Percentiles rank a stretch among this genome's conserved stretches.
Evolutionary conservation across 2,113 vertebrate species (phyloP).

Genomic region (Chaetops frenatus): DNA sequence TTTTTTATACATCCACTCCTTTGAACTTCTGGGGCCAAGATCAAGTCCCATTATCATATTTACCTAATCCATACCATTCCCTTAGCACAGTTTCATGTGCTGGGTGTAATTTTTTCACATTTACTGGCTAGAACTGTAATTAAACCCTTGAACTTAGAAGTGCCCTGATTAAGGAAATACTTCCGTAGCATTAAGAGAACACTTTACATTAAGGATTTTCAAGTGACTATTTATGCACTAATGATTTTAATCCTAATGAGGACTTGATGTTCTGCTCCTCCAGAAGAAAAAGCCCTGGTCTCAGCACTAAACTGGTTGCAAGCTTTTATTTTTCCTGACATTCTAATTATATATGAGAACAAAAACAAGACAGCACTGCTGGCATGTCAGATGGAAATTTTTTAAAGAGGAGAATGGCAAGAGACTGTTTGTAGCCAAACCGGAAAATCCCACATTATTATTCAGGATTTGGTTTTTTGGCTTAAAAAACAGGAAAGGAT

Average conservation of each 20-base stretch:
- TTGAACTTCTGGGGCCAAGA: background rate
- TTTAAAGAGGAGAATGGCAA: background rate
- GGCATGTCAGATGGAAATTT: slow-evolving; percentile 23
- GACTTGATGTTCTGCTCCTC: background rate
- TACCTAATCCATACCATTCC: background rate
- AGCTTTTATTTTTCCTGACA: background rate
- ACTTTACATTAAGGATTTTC: background rate
- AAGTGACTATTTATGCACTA: background rate
- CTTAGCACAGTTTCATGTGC: background rate
- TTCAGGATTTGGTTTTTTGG: background rate
- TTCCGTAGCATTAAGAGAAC: background rate
- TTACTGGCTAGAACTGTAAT: background rate
- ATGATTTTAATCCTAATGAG: background rate
- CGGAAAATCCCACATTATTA: background rate
- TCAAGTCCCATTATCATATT: background rate
- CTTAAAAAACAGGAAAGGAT: background rate
- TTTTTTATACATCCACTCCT: background rate
- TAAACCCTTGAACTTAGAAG: background rate
- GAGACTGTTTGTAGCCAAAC: background rate
- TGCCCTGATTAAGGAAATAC: background rate
- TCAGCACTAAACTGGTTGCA: background rate
- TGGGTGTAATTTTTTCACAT: background rate
- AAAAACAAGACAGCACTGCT: background rate
- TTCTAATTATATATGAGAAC: slow-evolving; percentile 45
- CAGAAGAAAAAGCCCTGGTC: background rate